Conservation (phyloP, 2,113 vertebrate genomes). For the Galbula dea region DNA sequence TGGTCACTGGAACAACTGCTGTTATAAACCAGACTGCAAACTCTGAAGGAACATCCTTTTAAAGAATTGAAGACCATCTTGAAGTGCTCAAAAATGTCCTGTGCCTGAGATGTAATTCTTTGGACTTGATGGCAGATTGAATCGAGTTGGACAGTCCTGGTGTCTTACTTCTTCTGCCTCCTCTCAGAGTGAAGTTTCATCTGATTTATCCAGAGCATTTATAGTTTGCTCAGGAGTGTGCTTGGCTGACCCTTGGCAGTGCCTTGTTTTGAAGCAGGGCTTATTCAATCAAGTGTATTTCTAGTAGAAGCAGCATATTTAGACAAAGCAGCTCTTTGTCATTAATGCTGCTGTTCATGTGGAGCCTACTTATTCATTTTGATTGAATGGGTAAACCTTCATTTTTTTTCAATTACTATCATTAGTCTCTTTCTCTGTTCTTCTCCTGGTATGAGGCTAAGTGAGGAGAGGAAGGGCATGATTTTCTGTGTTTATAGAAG, state of each 20-base stretch:
- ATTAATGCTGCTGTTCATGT: background rate
- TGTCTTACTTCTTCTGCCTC: background rate
- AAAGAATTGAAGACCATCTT: background rate
- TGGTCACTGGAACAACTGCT: background rate
- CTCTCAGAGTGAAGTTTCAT: background rate
- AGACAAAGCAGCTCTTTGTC: background rate
- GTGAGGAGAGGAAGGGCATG: background rate
- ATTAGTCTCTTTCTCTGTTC: background rate
- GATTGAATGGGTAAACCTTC: background rate
- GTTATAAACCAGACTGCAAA: background rate
- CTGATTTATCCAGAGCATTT: background rate
- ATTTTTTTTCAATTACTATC: background rate
- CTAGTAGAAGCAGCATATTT: slow-evolving; percentile 11
- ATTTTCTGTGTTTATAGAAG: background rate
- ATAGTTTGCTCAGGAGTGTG: background rate
- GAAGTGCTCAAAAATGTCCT: background rate
- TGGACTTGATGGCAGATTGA: background rate
- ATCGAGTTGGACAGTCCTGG: background rate
- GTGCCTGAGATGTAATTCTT: background rate
- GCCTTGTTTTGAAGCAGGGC: background rate
- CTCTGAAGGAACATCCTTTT: background rate
- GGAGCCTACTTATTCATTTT: background rate
- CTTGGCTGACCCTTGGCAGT: background rate
- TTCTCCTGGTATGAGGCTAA: background rate
- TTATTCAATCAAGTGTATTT: slow-evolving; percentile 11